Percentiles rank a stretch among this genome's conserved stretches.
Conservation (phyloP, 2,888 invertebrate genomes). For the Acronicta alni region DNA sequence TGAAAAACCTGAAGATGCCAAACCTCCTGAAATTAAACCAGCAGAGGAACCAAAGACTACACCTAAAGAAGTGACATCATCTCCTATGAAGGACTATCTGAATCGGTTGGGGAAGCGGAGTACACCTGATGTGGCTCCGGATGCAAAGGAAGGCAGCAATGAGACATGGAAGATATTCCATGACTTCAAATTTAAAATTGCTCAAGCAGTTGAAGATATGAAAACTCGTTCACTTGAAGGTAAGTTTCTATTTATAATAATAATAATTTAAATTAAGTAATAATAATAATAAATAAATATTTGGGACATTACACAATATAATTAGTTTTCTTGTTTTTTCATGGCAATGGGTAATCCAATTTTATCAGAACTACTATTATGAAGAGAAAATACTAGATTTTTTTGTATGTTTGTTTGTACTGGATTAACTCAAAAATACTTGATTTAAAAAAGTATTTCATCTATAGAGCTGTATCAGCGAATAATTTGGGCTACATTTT, state of each 20-base stretch:
- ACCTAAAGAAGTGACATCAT: constrained; percentile 79
- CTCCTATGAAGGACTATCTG: constrained; percentile 89
- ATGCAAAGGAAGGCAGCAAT: constrained; percentile 79
- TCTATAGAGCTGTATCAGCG: no score
- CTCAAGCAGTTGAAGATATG: constrained; percentile 94
- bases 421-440: no score
- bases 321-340: no score
- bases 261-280: no score
- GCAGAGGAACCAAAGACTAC: constrained; percentile 68
- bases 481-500: no score
- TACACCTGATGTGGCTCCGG: constrained; percentile 88
- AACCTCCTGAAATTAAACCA: constrained; percentile 67
- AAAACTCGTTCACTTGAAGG: constrained; percentile 91
- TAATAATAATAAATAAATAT: no score
- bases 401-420: no score
- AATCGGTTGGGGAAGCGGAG: constrained; percentile 90
- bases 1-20: constrained; percentile 76
- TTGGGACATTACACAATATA: no score
- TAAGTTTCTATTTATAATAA: constrained; percentile 50
- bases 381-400: no score
- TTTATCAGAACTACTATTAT: no score
- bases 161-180: constrained; percentile 93
- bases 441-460: no score
- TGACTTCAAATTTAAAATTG: constrained; percentile 93
- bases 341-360: no score